A percentile compares a stretch with the other conserved stretches of the same genome.
These are phyloP conservation scores for Anabacerthia variegaticeps DNA, from an alignment of 2,797 vertebrate species.

Conservation along the genomic window DNA sequence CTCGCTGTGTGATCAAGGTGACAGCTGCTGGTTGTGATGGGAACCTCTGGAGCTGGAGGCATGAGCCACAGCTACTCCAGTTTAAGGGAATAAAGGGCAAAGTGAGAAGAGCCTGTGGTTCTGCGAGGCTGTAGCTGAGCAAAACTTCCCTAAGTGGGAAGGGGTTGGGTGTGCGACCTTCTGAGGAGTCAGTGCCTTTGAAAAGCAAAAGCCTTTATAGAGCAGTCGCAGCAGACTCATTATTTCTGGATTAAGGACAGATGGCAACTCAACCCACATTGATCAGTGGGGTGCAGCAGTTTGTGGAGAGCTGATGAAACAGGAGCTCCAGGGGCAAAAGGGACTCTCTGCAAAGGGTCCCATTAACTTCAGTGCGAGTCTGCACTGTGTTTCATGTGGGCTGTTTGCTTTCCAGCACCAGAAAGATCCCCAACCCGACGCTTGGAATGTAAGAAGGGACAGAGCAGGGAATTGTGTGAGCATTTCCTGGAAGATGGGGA, in stretches of 20 bases:
- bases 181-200: neutral
- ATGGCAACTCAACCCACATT: neutral
- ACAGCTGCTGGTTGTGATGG: neutral
- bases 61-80: neutral
- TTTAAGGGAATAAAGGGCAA: neutral
- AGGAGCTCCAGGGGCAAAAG: neutral
- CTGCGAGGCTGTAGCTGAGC: neutral
- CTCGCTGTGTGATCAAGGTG: neutral
- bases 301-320: neutral
- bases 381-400: neutral
- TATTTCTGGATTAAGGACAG: slow-evolving; percentile 55
- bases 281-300: neutral
- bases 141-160: neutral
- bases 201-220: neutral
- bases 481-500: neutral
- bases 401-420: neutral
- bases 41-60: neutral
- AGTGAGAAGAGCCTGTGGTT: neutral
- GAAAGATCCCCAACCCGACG: neutral
- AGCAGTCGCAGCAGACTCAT: slow-evolving; percentile 5
- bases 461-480: neutral
- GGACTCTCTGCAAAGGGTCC: neutral
- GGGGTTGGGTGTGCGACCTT: neutral
- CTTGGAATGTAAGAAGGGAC: neutral
- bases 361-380: neutral